phyloP scores from a whole-genome alignment of 1,140 invertebrate genomes.

The Bemisia tabaci region DNA sequence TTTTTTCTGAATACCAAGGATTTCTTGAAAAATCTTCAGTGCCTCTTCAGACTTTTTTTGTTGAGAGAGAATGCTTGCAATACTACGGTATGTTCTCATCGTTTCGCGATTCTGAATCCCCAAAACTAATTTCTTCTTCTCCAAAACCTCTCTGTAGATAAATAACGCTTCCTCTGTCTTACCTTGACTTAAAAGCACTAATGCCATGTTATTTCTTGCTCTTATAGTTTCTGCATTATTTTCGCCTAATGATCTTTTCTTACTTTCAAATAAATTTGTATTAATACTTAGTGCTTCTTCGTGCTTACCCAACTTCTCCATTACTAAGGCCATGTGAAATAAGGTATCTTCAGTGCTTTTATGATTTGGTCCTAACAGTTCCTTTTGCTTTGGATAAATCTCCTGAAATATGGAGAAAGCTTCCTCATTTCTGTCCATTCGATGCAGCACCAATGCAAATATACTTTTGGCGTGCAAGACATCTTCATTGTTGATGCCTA shows the following conservation, averaged over 20 bases:
- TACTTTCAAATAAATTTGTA: conserved; percentile 19
- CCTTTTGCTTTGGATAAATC: conserved; percentile 19
- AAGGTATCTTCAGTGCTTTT: conserved; percentile 17
- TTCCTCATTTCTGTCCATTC: conserved; percentile 21
- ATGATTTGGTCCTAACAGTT: conserved; percentile 21
- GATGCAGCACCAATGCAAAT: conserved; percentile 21
- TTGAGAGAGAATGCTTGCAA: not conserved
- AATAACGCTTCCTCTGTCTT: not conserved
- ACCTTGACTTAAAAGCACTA: not conserved
- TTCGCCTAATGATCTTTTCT: conserved; percentile 19
- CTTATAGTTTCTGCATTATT: conserved; percentile 6
- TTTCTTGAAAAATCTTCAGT: not conserved
- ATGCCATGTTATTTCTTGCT: not conserved
- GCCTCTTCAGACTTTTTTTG: not conserved
- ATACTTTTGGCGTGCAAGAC: conserved; percentile 18
- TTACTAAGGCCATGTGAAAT: conserved; percentile 19
- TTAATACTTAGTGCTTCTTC: conserved; percentile 22
- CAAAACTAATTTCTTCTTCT: not conserved
- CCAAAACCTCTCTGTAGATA: not conserved
- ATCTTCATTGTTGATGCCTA: conserved; percentile 19
- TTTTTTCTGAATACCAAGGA: not conserved
- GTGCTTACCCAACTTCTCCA: conserved; percentile 17
- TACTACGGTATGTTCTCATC: not conserved
- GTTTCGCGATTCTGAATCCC: not conserved
- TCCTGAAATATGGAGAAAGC: conserved; percentile 21